A percentile compares a stretch with the other conserved stretches of the same genome.
phyloP scores from a whole-genome alignment of 2,888 invertebrate species.

The Ichneumoninae sp. region DNA sequence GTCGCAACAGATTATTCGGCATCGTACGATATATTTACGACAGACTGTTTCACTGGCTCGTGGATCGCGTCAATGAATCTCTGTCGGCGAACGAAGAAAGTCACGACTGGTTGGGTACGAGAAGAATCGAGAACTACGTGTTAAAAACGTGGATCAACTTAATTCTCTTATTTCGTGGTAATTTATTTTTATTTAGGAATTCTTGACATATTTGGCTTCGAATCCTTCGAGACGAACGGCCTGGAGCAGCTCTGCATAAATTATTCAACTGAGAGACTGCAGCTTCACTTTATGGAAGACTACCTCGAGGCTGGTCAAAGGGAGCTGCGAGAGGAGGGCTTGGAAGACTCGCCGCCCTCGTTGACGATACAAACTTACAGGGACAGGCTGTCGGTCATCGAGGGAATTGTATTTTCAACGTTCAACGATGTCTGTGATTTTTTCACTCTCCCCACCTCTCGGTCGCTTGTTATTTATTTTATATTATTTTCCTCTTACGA shows the following conservation, averaged over 20 bases:
- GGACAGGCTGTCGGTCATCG: constrained; percentile 77
- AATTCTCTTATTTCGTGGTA: neutral
- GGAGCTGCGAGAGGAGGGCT: constrained; percentile 77
- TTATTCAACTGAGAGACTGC: constrained; percentile 82
- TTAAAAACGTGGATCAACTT: neutral
- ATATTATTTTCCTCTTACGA: constrained; percentile 2
- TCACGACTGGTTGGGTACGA: constrained; percentile 77
- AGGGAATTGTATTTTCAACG: constrained; percentile 78
- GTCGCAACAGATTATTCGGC: constrained; percentile 81
- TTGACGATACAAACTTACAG: constrained; percentile 73
- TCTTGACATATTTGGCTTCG: constrained; percentile 83
- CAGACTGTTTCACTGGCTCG: constrained; percentile 81
- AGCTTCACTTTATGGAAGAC: constrained; percentile 80
- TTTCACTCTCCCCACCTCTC: neutral
- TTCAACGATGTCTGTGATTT: constrained; percentile 79
- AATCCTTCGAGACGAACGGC: constrained; percentile 79
- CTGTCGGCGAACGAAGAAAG: constrained; percentile 71
- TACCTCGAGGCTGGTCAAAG: constrained; percentile 76
- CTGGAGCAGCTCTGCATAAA: constrained; percentile 81
- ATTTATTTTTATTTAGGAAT: constrained; percentile 73
- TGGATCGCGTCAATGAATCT: constrained; percentile 76
- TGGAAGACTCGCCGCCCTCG: constrained; percentile 71
- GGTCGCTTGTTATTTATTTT: neutral
- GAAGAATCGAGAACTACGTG: neutral
- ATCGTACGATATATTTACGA: constrained; percentile 83